A percentile compares a stretch with the other conserved stretches of the same genome.
Conservation (phyloP, 2,113 vertebrate species). For the Cercocebus atys region DNA sequence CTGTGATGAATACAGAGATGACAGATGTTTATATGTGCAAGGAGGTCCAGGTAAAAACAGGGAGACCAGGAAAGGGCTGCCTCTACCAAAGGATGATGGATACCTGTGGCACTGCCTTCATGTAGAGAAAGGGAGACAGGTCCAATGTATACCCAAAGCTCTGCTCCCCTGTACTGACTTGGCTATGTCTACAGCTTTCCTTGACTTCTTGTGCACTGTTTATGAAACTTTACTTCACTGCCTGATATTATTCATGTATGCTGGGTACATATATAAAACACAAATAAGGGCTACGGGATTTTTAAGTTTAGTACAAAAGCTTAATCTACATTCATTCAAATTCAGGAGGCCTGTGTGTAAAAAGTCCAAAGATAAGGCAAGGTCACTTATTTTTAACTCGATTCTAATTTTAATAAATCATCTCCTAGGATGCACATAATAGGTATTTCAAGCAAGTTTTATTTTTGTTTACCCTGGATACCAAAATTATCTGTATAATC, state of each 20-base stretch:
- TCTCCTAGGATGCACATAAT: neutral
- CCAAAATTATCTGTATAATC: constrained; percentile 11
- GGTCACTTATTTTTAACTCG: constrained; percentile 1
- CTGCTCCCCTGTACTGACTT: neutral
- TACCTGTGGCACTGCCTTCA: neutral
- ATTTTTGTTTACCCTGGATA: neutral
- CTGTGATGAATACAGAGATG: neutral
- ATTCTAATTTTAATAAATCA: constrained; percentile 41
- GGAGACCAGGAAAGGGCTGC: neutral
- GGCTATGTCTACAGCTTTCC: neutral
- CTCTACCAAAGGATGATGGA: neutral
- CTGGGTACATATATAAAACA: neutral
- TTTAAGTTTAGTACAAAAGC: neutral
- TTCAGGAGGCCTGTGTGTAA: neutral
- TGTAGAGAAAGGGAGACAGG: neutral
- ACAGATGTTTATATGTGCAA: neutral
- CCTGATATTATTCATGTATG: neutral
- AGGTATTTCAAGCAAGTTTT: constrained; percentile 31
- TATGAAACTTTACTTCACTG: neutral
- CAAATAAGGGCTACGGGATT: neutral
- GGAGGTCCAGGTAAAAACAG: neutral
- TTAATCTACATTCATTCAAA: neutral
- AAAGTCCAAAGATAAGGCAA: neutral
- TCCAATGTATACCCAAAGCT: neutral
- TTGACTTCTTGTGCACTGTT: neutral